These are phyloP conservation scores for Cryptomyrus ogoouensis DNA, from an alignment of 2,113 vertebrate genomes.

Conservation along the genomic window DNA sequence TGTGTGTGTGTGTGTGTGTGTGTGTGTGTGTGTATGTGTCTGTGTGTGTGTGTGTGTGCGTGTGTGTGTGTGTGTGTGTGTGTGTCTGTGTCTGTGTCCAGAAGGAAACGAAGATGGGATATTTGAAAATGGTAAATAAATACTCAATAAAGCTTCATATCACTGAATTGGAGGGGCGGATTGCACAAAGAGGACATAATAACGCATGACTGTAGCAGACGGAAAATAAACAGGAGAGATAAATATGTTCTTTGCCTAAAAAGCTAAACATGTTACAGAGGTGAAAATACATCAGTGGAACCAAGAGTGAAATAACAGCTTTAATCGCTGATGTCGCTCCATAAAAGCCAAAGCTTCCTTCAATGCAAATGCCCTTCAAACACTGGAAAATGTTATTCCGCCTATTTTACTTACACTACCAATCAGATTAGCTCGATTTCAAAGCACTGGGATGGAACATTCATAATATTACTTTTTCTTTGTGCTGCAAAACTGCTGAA, in stretches of 20 bases:
- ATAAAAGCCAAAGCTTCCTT: conserved; percentile 36
- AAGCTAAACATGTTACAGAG: neutral
- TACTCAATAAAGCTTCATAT: neutral
- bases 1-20: neutral
- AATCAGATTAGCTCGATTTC: conserved; percentile 42
- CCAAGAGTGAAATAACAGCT: conserved; percentile 54
- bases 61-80: neutral
- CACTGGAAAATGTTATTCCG: conserved; percentile 25
- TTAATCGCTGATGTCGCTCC: conserved; percentile 49
- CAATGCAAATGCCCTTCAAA: conserved; percentile 35
- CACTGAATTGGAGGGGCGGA: neutral
- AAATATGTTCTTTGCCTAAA: neutral
- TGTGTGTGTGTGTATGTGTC: neutral
- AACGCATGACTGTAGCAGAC: neutral
- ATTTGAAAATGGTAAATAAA: neutral
- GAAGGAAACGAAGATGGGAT: neutral
- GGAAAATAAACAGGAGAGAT: neutral
- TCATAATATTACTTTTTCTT: conserved; percentile 19
- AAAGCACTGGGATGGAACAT: conserved; percentile 33
- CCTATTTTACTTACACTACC: conserved; percentile 33
- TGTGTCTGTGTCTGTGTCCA: neutral
- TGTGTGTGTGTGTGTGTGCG: neutral
- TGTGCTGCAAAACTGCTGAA: neutral
- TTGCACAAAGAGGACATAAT: neutral
- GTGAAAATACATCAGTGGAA: conserved; percentile 34